Percentiles rank a stretch among this genome's conserved stretches.
Conservation (phyloP, 2,113 vertebrate genomes). For the Menura novaehollandiae region DNA sequence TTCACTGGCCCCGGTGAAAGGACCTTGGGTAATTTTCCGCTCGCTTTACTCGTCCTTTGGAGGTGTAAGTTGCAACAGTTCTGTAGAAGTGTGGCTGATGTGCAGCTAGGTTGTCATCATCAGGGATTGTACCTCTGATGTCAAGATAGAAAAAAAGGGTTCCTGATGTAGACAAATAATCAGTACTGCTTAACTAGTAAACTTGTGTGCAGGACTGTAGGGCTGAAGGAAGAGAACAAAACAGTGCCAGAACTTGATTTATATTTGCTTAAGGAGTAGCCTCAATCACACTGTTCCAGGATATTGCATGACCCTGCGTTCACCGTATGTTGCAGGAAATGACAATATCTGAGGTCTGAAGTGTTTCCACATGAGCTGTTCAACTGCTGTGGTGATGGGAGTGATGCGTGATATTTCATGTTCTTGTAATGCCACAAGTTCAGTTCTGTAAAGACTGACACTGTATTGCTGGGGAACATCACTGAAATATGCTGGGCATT, state of each 20-base stretch:
- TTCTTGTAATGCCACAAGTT: not conserved
- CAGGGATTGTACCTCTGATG: not conserved
- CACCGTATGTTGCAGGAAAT: not conserved
- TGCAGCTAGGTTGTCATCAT: not conserved
- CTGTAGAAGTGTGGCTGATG: not conserved
- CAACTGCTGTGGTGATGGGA: not conserved
- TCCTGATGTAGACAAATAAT: not conserved
- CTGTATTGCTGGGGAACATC: not conserved
- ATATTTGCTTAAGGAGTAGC: not conserved
- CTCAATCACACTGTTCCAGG: not conserved
- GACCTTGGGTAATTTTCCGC: not conserved
- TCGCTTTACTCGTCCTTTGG: not conserved
- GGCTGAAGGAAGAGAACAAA: not conserved
- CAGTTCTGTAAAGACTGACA: not conserved
- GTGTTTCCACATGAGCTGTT: not conserved
- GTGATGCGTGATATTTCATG: not conserved
- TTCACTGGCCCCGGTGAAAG: not conserved
- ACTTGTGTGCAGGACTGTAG: not conserved
- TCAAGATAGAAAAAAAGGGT: not conserved
- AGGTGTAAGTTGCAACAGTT: not conserved
- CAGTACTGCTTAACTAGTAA: not conserved
- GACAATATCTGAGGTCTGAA: not conserved
- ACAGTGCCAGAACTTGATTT: not conserved
- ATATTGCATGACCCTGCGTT: not conserved
- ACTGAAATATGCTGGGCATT: not conserved